These are phyloP conservation scores for Dione vanillae DNA, from an alignment of 2,888 invertebrate genomes.

Conservation along the genomic window DNA sequence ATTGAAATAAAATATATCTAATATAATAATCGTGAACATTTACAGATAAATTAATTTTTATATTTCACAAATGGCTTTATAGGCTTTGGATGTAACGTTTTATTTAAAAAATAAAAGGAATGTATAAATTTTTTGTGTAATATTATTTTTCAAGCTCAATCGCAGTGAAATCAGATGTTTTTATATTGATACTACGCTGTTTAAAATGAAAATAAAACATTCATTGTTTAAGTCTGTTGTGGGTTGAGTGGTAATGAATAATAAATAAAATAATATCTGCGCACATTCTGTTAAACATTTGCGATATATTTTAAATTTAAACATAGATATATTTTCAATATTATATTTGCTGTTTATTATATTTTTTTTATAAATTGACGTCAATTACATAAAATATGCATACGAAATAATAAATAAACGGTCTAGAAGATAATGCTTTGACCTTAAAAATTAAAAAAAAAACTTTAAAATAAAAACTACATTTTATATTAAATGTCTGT, in stretches of 20 bases:
- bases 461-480: constrained; percentile 12
- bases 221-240: constrained; percentile 47
- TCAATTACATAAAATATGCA: constrained; percentile 10
- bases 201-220: constrained; percentile 50
- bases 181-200: constrained; percentile 43
- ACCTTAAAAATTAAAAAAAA: constrained; percentile 28
- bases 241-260: constrained; percentile 43
- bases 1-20: not conserved
- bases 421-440: constrained; percentile 24
- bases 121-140: constrained; percentile 17
- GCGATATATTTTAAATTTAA: constrained; percentile 28
- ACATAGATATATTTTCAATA: not conserved
- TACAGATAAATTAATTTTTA: constrained; percentile 14
- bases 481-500: constrained; percentile 34
- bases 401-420: constrained; percentile 14
- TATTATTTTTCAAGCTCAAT: constrained; percentile 35
- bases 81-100: constrained; percentile 14
- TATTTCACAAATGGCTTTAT: constrained; percentile 3
- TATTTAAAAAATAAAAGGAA: constrained; percentile 22
- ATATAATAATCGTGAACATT: constrained; percentile 15
- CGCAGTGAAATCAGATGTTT: constrained; percentile 45
- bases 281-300: constrained; percentile 34
- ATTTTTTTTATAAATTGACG: constrained; percentile 12
- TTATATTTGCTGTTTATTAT: not conserved
- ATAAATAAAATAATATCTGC: constrained; percentile 45